Evolutionary conservation across 2,888 invertebrate species (phyloP).

Genomic region (Limnephilus auricula): DNA sequence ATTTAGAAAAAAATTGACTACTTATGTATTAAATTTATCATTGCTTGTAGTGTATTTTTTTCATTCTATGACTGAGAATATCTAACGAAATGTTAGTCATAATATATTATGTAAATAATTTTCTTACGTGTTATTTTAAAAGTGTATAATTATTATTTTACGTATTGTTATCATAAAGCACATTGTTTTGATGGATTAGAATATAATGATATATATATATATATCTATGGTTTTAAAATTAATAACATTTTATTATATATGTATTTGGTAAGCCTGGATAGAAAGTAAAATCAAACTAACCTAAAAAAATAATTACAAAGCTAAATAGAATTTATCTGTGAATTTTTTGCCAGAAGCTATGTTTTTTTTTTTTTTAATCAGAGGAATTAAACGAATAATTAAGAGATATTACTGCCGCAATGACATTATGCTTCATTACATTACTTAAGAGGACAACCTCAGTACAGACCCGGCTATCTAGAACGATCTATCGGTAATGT

Average conservation of each 20-base stretch:
- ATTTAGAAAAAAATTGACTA: neutral
- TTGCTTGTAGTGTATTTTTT: neutral
- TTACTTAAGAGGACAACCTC: too few species aligned
- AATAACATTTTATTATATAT: slow-evolving; percentile 4
- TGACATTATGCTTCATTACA: too few species aligned
- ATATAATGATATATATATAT: neutral
- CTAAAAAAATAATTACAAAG: neutral
- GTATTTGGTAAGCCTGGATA: slow-evolving; percentile 19
- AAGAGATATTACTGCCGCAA: too few species aligned
- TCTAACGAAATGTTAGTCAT: slow-evolving; percentile 19
- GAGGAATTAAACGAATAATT: neutral
- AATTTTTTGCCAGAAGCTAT: too few species aligned
- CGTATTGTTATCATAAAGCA: neutral
- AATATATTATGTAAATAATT: slow-evolving; percentile 36
- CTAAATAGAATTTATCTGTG: neutral
- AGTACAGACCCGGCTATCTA: too few species aligned
- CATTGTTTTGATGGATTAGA: slow-evolving; percentile 11
- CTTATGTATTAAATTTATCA: neutral
- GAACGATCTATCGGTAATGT: too few species aligned
- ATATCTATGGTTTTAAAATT: slow-evolving; percentile 17
- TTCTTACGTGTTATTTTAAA: slow-evolving; percentile 3
- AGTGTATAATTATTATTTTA: neutral
- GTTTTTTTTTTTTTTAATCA: too few species aligned
- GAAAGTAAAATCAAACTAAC: neutral
- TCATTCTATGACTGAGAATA: slow-evolving; percentile 30